Evolutionary conservation across 2,888 invertebrate genomes (phyloP).

Genomic region (Diplazon laetatorius): DNA sequence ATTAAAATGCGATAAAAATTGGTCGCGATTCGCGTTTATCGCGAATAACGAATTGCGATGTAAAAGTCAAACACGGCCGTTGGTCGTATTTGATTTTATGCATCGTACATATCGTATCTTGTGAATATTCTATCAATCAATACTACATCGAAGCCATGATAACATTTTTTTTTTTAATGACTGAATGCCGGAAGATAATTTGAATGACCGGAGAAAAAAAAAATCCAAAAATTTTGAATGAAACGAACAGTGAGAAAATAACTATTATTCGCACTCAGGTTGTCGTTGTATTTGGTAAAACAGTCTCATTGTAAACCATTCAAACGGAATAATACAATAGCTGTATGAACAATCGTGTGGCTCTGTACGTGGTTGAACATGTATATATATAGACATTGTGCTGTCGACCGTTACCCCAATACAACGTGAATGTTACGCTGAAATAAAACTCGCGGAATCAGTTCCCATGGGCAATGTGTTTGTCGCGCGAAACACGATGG

Average conservation of each 20-base stretch:
- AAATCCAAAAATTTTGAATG: neutral
- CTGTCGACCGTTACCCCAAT: neutral
- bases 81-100: too few relatives aligned
- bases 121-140: too few relatives aligned
- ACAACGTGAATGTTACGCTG: neutral
- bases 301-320: constrained; percentile 7
- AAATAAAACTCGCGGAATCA: constrained; percentile 23
- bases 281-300: constrained; percentile 3
- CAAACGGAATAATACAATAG: constrained; percentile 6
- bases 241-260: neutral
- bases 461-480: neutral
- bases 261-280: neutral
- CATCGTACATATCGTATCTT: too few relatives aligned
- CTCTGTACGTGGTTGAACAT: neutral
- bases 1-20: too few relatives aligned
- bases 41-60: neutral
- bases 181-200: too few relatives aligned
- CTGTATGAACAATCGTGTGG: neutral
- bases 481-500: constrained; percentile 2
- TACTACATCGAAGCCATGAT: too few relatives aligned
- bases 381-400: too few relatives aligned
- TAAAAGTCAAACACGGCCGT: neutral
- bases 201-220: neutral
- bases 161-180: too few relatives aligned
- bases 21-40: neutral